phyloP scores from a whole-genome alignment of 1,140 invertebrate genomes.

The Plutomurus gul region DNA sequence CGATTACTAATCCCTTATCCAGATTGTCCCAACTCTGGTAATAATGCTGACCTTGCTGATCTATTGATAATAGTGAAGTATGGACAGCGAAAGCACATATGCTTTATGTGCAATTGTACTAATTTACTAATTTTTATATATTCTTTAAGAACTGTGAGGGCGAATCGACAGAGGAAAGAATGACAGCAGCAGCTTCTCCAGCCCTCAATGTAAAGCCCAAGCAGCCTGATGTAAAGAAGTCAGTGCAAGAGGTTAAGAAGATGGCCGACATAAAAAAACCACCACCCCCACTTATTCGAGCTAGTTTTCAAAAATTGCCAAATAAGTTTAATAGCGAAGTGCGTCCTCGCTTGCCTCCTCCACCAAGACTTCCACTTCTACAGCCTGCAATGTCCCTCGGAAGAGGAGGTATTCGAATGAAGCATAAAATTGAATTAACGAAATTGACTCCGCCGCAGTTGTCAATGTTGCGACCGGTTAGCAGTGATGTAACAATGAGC shows the following conservation, averaged over 20 bases:
- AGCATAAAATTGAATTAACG: neutral
- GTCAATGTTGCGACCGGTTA: conserved; percentile 13
- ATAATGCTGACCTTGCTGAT: too few relatives aligned
- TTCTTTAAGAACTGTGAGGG: conserved; percentile 1
- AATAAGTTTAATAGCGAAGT: neutral
- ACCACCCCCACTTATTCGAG: conserved; percentile 5
- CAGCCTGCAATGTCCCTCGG: neutral
- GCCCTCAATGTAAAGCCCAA: neutral
- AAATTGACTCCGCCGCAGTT: neutral
- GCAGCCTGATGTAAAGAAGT: neutral
- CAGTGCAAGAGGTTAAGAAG: neutral
- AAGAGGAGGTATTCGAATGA: neutral
- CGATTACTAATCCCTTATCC: too few relatives aligned
- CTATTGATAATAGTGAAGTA: too few relatives aligned
- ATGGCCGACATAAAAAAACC: neutral
- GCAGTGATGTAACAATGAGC: conserved; percentile 29
- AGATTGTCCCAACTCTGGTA: too few relatives aligned
- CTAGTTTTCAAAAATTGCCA: neutral
- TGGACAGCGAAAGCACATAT: too few relatives aligned
- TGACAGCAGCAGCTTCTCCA: neutral
- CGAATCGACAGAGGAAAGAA: neutral
- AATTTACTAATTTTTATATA: neutral
- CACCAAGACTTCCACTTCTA: neutral
- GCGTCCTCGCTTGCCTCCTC: neutral
- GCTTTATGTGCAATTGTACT: too few relatives aligned